These are phyloP conservation scores for Antheraea assamensis DNA, from an alignment of 2,888 invertebrate genomes.

Conservation along the genomic window DNA sequence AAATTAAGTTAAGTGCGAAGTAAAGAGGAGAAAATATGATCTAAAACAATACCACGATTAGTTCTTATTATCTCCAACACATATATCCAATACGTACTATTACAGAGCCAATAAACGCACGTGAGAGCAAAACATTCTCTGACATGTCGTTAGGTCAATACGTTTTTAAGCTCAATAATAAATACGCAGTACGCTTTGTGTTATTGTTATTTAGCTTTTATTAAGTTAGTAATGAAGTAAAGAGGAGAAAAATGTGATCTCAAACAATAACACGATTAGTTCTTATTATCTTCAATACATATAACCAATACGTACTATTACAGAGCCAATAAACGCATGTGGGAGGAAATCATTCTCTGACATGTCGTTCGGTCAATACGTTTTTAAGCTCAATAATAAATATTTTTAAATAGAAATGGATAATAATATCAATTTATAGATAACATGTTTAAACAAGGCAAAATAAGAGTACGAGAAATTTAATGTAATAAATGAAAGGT, in stretches of 20 bases:
- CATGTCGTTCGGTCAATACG: neutral
- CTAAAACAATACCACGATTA: neutral
- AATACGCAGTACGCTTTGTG: neutral
- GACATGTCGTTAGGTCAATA: neutral
- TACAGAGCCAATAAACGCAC: neutral
- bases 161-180: neutral
- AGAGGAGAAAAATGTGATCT: neutral
- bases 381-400: neutral
- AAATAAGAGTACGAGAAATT: too few species aligned
- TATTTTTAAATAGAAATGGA: too few species aligned
- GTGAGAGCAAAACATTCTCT: neutral
- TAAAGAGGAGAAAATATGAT: neutral
- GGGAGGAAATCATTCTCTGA: neutral
- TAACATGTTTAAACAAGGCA: too few species aligned
- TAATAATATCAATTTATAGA: too few species aligned
- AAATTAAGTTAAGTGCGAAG: neutral
- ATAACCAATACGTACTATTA: slow-evolving; percentile 5
- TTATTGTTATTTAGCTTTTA: neutral
- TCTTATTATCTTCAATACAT: neutral
- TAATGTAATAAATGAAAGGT: too few species aligned
- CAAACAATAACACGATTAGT: neutral
- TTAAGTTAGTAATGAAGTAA: too few species aligned
- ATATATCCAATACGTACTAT: slow-evolving; percentile 5
- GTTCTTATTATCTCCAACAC: neutral
- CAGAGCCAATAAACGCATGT: neutral